Evolutionary conservation across 2,797 vertebrate genomes (phyloP).

Genomic region (Brachyalestes nurse): DNA sequence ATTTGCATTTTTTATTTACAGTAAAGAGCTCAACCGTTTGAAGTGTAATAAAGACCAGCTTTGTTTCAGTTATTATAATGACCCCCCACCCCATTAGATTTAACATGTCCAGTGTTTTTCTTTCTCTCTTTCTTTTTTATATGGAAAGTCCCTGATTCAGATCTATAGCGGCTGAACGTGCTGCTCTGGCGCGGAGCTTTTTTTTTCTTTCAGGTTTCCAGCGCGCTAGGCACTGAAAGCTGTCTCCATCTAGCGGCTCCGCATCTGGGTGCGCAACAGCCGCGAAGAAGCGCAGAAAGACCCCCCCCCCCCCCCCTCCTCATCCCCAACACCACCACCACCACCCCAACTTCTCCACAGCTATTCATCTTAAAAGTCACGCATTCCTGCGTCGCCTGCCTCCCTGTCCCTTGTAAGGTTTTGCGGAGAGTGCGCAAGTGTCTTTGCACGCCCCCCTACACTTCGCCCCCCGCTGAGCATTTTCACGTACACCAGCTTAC

Average conservation of each 20-base stretch:
- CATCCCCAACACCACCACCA: neutral
- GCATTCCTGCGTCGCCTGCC: neutral
- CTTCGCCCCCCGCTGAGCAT: no score
- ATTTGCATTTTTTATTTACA: no score
- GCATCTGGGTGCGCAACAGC: constrained; percentile 1
- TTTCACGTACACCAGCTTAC: neutral
- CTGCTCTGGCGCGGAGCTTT: neutral
- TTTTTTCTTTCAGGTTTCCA: neutral
- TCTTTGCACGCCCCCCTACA: neutral
- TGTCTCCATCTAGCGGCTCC: constrained; percentile 70
- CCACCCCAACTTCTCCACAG: neutral
- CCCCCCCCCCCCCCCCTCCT: neutral
- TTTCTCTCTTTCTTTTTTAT: no score
- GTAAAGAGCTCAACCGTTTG: no score
- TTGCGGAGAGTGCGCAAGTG: neutral
- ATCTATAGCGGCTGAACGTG: neutral
- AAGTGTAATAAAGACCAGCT: no score
- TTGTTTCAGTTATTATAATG: no score
- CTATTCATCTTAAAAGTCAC: constrained; percentile 16
- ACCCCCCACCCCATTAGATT: no score
- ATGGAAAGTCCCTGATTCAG: no score
- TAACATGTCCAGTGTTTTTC: no score
- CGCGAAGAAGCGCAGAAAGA: constrained; percentile 9
- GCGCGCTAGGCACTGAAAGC: constrained; percentile 41
- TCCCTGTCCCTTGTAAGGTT: neutral